phyloP scores from a whole-genome alignment of 1,140 invertebrate species.

The Dryas iulia region DNA sequence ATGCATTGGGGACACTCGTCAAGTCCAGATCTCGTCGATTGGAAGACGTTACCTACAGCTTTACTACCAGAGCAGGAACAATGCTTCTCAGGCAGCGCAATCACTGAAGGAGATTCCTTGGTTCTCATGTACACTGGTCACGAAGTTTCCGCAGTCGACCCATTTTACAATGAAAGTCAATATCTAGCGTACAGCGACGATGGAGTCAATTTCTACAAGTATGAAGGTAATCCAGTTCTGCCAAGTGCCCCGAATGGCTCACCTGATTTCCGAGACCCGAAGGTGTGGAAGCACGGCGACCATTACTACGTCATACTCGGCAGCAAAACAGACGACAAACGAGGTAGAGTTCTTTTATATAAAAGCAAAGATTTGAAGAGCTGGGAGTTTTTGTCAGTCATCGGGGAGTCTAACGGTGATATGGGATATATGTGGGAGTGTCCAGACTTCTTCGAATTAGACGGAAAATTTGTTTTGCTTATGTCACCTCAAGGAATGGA shows the following conservation, averaged over 20 bases:
- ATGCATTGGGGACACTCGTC: slow-evolving; percentile 73
- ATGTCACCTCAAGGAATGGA: slow-evolving; percentile 71
- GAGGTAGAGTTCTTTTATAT: slow-evolving; percentile 65
- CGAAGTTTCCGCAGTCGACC: slow-evolving; percentile 38
- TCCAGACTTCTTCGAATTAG: slow-evolving; percentile 70
- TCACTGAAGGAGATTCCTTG: slow-evolving; percentile 51
- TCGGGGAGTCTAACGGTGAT: slow-evolving; percentile 60
- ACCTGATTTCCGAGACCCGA: slow-evolving; percentile 74
- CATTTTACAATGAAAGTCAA: slow-evolving; percentile 61
- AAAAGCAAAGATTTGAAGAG: slow-evolving; percentile 58
- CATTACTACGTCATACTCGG: slow-evolving; percentile 70
- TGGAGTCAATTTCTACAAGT: slow-evolving; percentile 65
- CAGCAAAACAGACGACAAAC: slow-evolving; percentile 57
- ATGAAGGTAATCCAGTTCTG: slow-evolving; percentile 65
- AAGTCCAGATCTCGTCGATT: slow-evolving; percentile 64
- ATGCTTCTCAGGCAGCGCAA: slow-evolving; percentile 71
- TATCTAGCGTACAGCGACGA: slow-evolving; percentile 66
- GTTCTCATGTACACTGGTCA: slow-evolving; percentile 70
- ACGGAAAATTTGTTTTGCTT: slow-evolving; percentile 65
- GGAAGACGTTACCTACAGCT: slow-evolving; percentile 68
- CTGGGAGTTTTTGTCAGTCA: slow-evolving; percentile 67
- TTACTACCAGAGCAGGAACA: slow-evolving; percentile 66
- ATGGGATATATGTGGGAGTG: slow-evolving; percentile 76
- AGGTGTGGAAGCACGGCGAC: slow-evolving; percentile 67
- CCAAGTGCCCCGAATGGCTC: slow-evolving; percentile 48